A percentile compares a stretch with the other conserved stretches of the same genome.
phyloP scores from a whole-genome alignment of 2,888 invertebrate species.

The Agonopterix arenella region DNA sequence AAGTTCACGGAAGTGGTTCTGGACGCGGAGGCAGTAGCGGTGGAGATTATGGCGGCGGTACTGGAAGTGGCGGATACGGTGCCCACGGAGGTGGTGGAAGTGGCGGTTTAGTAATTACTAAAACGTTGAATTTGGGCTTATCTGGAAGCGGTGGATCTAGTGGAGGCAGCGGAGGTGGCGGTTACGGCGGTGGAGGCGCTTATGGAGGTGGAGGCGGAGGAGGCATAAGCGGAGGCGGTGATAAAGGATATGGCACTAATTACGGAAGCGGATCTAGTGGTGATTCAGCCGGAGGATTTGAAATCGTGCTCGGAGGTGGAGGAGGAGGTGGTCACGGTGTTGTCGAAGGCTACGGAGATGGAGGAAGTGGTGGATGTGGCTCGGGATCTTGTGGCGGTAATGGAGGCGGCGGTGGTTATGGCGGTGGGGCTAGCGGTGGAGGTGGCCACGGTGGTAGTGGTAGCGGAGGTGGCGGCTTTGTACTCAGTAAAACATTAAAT shows the following conservation, averaged over 20 bases:
- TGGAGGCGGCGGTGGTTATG: constrained; percentile 10
- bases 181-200: constrained; percentile 10
- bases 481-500: not conserved
- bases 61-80: constrained; percentile 6
- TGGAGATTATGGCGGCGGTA: constrained; percentile 9
- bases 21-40: constrained; percentile 7
- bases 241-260: not conserved
- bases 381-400: constrained; percentile 13
- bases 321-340: constrained; percentile 12
- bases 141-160: constrained; percentile 3
- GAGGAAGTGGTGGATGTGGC: constrained; percentile 16
- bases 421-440: constrained; percentile 2
- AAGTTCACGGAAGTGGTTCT: constrained; percentile 2
- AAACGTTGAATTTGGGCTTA: too few species aligned
- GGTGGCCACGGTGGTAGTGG: constrained; percentile 9
- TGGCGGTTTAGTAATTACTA: not conserved
- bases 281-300: constrained; percentile 3
- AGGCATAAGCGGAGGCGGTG: not conserved
- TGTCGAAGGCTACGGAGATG: constrained; percentile 8
- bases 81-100: constrained; percentile 4
- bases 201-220: constrained; percentile 6
- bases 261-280: not conserved
- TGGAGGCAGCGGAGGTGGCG: constrained; percentile 15
- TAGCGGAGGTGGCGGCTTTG: constrained; percentile 1
- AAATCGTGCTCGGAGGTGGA: constrained; percentile 7